phyloP scores from a whole-genome alignment of 2,888 invertebrate genomes.

The Noctua comes region DNA sequence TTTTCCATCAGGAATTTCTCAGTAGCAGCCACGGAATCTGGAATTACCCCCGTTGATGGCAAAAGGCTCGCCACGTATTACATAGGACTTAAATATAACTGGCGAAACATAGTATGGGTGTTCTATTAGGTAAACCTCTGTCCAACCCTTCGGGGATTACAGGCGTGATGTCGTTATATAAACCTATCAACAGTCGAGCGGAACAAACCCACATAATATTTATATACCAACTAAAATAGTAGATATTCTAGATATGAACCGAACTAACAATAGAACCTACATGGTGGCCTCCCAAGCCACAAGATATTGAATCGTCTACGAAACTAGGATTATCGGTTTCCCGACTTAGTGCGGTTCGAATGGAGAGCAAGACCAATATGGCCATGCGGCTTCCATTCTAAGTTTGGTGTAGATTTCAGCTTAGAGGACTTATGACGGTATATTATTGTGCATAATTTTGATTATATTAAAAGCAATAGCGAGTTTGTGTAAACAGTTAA shows the following conservation, averaged over 20 bases:
- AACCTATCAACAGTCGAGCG: not conserved
- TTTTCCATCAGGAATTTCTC: not conserved
- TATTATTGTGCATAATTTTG: not conserved
- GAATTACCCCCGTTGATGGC: too few species aligned
- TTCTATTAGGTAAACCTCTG: not conserved
- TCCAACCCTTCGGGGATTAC: not conserved
- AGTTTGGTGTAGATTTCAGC: not conserved
- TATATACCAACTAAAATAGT: not conserved
- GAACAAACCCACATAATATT: not conserved
- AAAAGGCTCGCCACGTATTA: not conserved
- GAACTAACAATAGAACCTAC: conserved; percentile 1
- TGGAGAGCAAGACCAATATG: conserved; percentile 43
- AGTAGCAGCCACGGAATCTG: too few species aligned
- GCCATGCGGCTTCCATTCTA: not conserved
- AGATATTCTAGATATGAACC: not conserved
- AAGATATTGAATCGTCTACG: conserved; percentile 17
- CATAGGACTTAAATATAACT: not conserved
- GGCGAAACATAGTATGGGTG: not conserved
- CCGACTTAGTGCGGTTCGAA: conserved; percentile 9
- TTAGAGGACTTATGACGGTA: not conserved
- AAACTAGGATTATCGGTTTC: conserved; percentile 29
- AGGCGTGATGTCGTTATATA: not conserved
- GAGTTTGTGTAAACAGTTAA: not conserved
- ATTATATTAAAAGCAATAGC: not conserved
- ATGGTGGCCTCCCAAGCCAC: conserved; percentile 1